These are phyloP conservation scores for Microchrysa polita DNA, from an alignment of 2,888 invertebrate genomes.

Conservation along the genomic window DNA sequence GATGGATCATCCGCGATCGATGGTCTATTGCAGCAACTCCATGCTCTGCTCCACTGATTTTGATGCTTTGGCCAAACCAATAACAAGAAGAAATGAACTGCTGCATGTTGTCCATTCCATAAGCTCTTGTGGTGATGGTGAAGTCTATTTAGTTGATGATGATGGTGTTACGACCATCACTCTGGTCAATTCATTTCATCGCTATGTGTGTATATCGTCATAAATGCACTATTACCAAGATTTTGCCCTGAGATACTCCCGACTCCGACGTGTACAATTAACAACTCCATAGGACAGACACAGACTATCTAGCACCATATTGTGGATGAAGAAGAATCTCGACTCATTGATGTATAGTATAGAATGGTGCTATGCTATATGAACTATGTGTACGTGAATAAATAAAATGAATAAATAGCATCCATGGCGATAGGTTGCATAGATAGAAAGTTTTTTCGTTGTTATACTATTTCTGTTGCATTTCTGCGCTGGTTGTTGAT, in stretches of 20 bases:
- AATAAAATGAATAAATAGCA: neutral
- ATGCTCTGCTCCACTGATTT: constrained; percentile 5
- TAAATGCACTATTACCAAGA: constrained; percentile 23
- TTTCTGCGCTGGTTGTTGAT: no score
- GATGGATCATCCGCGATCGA: neutral
- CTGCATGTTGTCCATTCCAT: neutral
- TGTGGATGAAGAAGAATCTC: constrained; percentile 20
- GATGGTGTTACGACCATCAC: neutral
- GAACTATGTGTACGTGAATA: neutral
- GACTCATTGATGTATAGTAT: no score
- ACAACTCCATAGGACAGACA: neutral
- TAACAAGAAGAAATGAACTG: neutral
- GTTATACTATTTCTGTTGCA: neutral
- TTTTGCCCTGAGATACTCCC: no score
- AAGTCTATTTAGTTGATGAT: no score
- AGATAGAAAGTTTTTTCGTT: constrained; percentile 35
- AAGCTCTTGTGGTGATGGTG: constrained; percentile 3
- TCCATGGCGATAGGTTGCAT: neutral
- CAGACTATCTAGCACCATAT: no score
- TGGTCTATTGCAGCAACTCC: no score
- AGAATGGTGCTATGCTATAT: constrained; percentile 29
- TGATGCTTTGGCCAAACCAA: neutral
- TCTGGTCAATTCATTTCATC: neutral
- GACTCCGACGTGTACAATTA: no score
- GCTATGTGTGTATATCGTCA: no score